These are phyloP conservation scores for Autographa gamma DNA, from an alignment of 2,888 invertebrate species.

Conservation along the genomic window DNA sequence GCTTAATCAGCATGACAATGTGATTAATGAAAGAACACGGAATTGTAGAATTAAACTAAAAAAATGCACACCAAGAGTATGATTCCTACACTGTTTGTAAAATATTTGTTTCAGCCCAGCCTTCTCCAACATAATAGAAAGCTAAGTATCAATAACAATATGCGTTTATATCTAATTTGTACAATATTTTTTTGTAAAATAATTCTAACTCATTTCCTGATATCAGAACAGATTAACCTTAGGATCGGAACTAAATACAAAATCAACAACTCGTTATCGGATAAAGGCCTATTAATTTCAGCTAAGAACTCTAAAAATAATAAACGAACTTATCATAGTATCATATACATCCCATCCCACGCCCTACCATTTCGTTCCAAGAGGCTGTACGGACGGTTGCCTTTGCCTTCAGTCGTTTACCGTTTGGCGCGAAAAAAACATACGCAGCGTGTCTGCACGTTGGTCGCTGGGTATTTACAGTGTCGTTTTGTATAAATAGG, in stretches of 20 bases:
- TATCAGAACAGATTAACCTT: neutral
- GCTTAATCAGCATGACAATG: neutral
- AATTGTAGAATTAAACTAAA: neutral
- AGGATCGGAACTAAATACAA: constrained; percentile 3
- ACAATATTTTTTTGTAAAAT: neutral
- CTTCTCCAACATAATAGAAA: too few relatives aligned
- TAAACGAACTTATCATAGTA: constrained; percentile 31
- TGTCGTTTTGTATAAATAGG: constrained; percentile 75
- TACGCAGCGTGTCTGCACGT: constrained; percentile 31
- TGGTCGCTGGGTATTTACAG: constrained; percentile 51
- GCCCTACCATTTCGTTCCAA: constrained; percentile 64
- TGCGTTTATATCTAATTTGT: too few relatives aligned
- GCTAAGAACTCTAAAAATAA: constrained; percentile 44
- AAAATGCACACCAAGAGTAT: neutral
- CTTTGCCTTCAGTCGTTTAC: constrained; percentile 63
- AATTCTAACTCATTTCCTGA: neutral
- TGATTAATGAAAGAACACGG: neutral
- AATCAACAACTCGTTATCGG: neutral
- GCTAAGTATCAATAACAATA: too few relatives aligned
- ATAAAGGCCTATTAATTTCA: constrained; percentile 23
- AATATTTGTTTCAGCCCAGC: too few relatives aligned
- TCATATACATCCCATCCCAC: constrained; percentile 58
- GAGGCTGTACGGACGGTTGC: constrained; percentile 52
- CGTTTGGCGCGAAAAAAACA: constrained; percentile 73
- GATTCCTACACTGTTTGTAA: too few relatives aligned